Percentiles rank a stretch among this genome's conserved stretches.
Conservation (phyloP, 2,113 vertebrate species). For the Corythoichthys intestinalis region DNA sequence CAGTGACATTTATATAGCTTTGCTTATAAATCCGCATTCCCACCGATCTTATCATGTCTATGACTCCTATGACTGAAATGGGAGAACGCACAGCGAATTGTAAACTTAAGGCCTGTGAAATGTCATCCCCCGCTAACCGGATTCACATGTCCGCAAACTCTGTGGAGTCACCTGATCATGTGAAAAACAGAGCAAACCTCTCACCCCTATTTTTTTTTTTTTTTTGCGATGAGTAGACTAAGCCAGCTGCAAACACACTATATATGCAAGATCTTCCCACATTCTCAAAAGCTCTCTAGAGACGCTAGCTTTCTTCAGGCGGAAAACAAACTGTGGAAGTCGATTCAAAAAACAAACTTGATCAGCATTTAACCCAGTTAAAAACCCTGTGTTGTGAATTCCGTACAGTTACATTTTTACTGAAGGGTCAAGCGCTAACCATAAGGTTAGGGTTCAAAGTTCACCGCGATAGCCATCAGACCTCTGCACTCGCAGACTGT, state of each 20-base stretch:
- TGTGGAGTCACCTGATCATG: constrained; percentile 34
- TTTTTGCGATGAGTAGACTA: constrained; percentile 38
- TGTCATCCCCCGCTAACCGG: constrained; percentile 8
- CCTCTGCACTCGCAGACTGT: constrained; percentile 23
- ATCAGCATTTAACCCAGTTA: not conserved
- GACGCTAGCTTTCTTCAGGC: constrained; percentile 31
- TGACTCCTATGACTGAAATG: not conserved
- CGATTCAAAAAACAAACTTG: constrained; percentile 3
- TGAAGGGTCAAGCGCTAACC: constrained; percentile 6
- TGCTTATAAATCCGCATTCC: constrained; percentile 3
- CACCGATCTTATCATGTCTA: constrained; percentile 10
- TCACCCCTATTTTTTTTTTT: not conserved
- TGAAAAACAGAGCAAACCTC: constrained; percentile 39
- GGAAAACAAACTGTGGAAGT: constrained; percentile 26
- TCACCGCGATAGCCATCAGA: constrained; percentile 28
- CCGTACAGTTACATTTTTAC: not conserved
- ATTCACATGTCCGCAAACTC: constrained; percentile 17
- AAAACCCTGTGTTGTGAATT: not conserved
- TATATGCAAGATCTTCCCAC: constrained; percentile 44
- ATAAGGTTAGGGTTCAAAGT: constrained; percentile 28
- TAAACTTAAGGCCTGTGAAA: constrained; percentile 21
- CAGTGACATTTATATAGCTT: constrained; percentile 1
- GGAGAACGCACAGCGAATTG: constrained; percentile 6
- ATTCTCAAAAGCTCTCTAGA: constrained; percentile 53
- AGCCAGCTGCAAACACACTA: constrained; percentile 51